Evolutionary conservation across 2,113 vertebrate genomes (phyloP).

Genomic region (Sterna hirundo): DNA sequence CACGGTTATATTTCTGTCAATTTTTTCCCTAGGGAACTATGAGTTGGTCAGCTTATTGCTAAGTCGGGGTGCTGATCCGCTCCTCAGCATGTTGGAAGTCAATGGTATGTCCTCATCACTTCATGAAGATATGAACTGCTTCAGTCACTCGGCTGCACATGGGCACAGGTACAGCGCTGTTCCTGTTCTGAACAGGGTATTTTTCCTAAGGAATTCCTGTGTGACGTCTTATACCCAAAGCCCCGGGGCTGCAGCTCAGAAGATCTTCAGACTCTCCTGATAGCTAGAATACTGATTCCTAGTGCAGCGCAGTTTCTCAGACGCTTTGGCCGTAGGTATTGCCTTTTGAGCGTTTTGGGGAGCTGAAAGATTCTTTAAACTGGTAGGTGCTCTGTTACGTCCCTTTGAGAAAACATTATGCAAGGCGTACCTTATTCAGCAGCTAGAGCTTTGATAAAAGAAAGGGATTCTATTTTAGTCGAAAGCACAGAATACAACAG

Average conservation of each 20-base stretch:
- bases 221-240: background rate
- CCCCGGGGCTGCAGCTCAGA: background rate
- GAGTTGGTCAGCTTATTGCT: slow-evolving; percentile 94
- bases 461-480: background rate
- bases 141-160: slow-evolving; percentile 93
- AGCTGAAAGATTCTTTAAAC: background rate
- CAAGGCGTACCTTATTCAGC: background rate
- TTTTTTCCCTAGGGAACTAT: slow-evolving; percentile 85
- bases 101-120: slow-evolving; percentile 87
- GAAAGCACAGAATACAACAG: background rate
- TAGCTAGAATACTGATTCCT: no score
- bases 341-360: background rate
- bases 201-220: background rate
- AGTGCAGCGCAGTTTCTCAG: background rate
- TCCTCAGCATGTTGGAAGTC: slow-evolving; percentile 85
- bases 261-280: background rate
- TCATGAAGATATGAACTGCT: slow-evolving; percentile 97
- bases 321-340: background rate
- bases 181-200: accelerated
- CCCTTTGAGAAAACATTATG: background rate
- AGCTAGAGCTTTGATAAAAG: background rate
- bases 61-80: slow-evolving; percentile 88
- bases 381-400: background rate
- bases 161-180: slow-evolving; percentile 86
- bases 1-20: background rate